Evolutionary conservation across 1,140 invertebrate genomes (phyloP).

Genomic region (Penaeus chinensis): DNA sequence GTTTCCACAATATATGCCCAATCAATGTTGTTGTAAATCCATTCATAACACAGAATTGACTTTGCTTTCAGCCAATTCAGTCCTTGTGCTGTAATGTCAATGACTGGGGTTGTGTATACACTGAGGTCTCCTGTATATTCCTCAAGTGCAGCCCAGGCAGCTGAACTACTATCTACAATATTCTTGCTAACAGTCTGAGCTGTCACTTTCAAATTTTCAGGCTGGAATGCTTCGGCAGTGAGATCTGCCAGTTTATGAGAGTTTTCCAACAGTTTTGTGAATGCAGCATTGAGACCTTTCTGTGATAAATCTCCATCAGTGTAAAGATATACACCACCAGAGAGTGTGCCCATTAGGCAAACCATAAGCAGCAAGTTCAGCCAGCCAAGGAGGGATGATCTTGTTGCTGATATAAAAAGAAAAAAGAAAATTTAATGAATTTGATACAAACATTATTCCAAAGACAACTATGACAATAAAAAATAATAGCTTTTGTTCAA

Average conservation of each 20-base stretch:
- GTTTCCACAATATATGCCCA: slow-evolving; percentile 30
- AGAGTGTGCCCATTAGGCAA: slow-evolving; percentile 25
- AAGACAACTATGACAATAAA: background rate
- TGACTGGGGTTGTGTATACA: slow-evolving; percentile 37
- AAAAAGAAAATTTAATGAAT: background rate
- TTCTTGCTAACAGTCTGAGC: slow-evolving; percentile 19
- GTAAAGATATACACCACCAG: slow-evolving; percentile 45
- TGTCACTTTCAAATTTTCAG: slow-evolving; percentile 37
- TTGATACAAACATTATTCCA: background rate
- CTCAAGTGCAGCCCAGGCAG: slow-evolving; percentile 29
- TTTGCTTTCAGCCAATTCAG: slow-evolving; percentile 23
- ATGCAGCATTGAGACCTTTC: slow-evolving; percentile 37
- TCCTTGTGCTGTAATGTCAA: background rate
- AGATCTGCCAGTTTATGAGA: slow-evolving; percentile 28
- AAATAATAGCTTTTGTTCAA: too few species aligned
- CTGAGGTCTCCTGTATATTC: slow-evolving; percentile 41
- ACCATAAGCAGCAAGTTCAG: slow-evolving; percentile 39
- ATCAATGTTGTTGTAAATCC: slow-evolving; percentile 45
- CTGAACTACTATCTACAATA: slow-evolving; percentile 12
- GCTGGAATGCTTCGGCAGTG: slow-evolving; percentile 33
- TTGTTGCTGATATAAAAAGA: background rate
- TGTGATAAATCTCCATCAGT: slow-evolving; percentile 51
- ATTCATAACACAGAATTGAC: slow-evolving; percentile 29
- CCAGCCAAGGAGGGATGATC: slow-evolving; percentile 46
- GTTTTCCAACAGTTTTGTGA: slow-evolving; percentile 44